These are phyloP conservation scores for Myzus persicae DNA, from an alignment of 1,140 invertebrate species.

Conservation along the genomic window DNA sequence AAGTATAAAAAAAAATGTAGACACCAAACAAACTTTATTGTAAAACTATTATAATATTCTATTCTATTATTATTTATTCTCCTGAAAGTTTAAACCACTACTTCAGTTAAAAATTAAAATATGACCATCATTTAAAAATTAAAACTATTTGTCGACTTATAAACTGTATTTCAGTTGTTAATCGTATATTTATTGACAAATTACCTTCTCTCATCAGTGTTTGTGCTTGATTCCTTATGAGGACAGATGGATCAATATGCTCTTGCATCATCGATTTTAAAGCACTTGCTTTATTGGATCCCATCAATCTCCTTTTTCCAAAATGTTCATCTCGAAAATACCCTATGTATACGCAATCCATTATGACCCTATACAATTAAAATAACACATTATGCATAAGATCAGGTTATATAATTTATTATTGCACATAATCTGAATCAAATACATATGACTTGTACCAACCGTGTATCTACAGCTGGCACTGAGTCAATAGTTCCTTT, in stretches of 20 bases:
- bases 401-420: too few species aligned
- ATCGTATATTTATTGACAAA: background rate
- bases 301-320: constrained; percentile 11
- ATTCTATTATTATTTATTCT: too few species aligned
- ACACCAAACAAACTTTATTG: too few species aligned
- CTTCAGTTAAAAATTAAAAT: too few species aligned
- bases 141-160: too few species aligned
- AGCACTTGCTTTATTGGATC: background rate
- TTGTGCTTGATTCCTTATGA: background rate
- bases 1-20: too few species aligned
- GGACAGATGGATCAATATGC: background rate
- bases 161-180: background rate
- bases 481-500: background rate
- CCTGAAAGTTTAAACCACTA: too few species aligned
- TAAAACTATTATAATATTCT: too few species aligned
- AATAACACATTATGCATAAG: too few species aligned
- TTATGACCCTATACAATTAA: background rate
- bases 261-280: background rate
- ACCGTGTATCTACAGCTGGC: background rate
- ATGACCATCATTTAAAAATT: too few species aligned
- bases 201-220: background rate
- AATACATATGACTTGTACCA: background rate
- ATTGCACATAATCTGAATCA: too few species aligned
- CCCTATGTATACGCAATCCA: background rate
- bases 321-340: background rate